Evolutionary conservation across 2,797 vertebrate species (phyloP).

Genomic region (Cheirogaleus major): DNA sequence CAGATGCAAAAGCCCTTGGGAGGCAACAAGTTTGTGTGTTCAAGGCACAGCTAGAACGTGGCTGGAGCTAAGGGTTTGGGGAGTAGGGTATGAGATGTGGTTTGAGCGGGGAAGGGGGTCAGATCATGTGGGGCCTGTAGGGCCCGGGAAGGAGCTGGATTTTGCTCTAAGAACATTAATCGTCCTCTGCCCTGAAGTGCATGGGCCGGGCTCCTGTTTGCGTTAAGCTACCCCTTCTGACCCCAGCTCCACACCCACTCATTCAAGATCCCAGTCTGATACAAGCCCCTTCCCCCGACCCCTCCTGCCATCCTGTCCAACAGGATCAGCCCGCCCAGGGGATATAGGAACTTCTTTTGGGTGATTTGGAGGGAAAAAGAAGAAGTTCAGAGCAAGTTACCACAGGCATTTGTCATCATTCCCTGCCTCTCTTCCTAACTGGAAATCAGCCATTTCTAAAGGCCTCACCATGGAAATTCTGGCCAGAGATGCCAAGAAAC

Average conservation of each 20-base stretch:
- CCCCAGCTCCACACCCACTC: not conserved
- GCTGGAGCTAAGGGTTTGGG: not conserved
- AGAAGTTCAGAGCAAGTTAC: not conserved
- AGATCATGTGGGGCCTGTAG: accelerated
- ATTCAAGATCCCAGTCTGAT: not conserved
- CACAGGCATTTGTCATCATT: not conserved
- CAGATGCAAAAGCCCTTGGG: not conserved
- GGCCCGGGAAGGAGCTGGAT: not conserved
- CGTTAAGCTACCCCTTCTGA: not conserved
- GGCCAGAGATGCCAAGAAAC: not conserved
- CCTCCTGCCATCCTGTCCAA: not conserved
- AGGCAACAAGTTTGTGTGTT: not conserved
- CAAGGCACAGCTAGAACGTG: not conserved
- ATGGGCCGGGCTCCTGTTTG: not conserved
- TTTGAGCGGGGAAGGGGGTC: not conserved
- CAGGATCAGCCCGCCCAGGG: not conserved
- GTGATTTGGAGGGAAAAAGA: not conserved
- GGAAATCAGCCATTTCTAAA: not conserved
- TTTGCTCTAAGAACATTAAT: not conserved
- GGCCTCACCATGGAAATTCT: not conserved
- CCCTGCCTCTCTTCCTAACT: not conserved
- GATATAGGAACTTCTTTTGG: not conserved
- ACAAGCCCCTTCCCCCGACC: not conserved
- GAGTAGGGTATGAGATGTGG: not conserved
- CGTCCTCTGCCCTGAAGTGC: not conserved